Conservation (phyloP, 1,140 invertebrate genomes). For the Cydia splendana region DNA sequence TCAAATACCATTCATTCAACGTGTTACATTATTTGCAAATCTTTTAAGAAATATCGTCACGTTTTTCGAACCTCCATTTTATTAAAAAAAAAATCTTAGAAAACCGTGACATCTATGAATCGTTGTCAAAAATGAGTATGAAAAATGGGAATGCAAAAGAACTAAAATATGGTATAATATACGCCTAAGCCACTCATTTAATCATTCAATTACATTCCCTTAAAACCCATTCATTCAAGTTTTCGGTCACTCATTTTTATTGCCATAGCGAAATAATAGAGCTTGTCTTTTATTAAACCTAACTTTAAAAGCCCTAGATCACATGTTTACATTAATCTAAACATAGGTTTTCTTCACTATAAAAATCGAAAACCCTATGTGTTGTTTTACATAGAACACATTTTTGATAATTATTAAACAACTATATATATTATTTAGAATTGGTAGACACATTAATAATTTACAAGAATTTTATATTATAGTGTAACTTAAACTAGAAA, state of each 20-base stretch:
- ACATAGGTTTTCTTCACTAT: slow-evolving; percentile 16
- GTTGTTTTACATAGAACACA: neutral
- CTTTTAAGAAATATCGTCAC: neutral
- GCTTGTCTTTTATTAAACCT: slow-evolving; percentile 23
- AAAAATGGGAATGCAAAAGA: neutral
- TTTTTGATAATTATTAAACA: slow-evolving; percentile 26
- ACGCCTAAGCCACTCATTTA: slow-evolving; percentile 4
- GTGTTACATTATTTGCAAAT: neutral
- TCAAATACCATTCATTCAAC: neutral
- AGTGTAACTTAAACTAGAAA: neutral
- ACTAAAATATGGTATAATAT: neutral
- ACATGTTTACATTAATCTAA: slow-evolving; percentile 18
- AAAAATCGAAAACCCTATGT: slow-evolving; percentile 11
- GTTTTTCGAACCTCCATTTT: neutral
- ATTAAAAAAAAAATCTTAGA: neutral
- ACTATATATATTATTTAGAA: slow-evolving; percentile 27
- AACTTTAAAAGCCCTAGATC: slow-evolving; percentile 24
- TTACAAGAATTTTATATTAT: slow-evolving; percentile 2
- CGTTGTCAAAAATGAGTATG: neutral
- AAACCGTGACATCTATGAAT: neutral
- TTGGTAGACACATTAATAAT: slow-evolving; percentile 16
- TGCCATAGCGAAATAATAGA: slow-evolving; percentile 25
- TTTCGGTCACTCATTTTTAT: slow-evolving; percentile 19
- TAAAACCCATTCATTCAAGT: slow-evolving; percentile 2
- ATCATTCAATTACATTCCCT: slow-evolving; percentile 35